phyloP scores from a whole-genome alignment of 2,797 vertebrate genomes.

The Buphagus erythrorhynchus region DNA sequence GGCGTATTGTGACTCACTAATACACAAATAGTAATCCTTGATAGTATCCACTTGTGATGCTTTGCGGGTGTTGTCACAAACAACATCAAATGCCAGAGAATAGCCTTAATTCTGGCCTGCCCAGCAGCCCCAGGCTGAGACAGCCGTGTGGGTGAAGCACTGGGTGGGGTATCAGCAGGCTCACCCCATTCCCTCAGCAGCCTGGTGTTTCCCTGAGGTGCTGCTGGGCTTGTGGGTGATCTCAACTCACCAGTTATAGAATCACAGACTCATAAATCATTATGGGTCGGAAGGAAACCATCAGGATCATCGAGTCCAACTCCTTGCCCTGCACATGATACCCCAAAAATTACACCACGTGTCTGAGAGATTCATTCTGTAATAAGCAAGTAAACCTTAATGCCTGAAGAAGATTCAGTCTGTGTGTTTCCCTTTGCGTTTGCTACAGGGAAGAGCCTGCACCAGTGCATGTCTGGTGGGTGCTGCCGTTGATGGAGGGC shows the following conservation, averaged over 20 bases:
- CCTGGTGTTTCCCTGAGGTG: neutral
- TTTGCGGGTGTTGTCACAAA: slow-evolving; percentile 65
- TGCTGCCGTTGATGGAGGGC: fast-evolving
- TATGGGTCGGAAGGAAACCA: neutral
- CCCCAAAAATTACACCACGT: neutral
- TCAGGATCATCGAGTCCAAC: neutral
- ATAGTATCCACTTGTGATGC: slow-evolving; percentile 78
- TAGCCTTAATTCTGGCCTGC: neutral
- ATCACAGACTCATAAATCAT: neutral
- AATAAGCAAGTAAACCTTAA: neutral
- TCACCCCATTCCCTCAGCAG: neutral
- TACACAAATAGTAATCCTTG: slow-evolving; percentile 81
- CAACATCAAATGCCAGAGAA: slow-evolving; percentile 63
- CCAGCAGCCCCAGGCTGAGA: fast-evolving
- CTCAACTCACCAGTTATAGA: neutral
- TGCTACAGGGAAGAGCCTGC: neutral
- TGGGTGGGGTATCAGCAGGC: neutral
- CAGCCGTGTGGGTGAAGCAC: fast-evolving
- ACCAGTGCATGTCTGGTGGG: fast-evolving
- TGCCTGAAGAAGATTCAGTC: neutral
- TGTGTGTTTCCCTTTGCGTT: neutral
- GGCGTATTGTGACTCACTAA: slow-evolving; percentile 79
- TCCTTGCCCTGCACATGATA: neutral
- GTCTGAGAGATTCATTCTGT: neutral
- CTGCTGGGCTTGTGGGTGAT: neutral